A percentile compares a stretch with the other conserved stretches of the same genome.
phyloP scores from a whole-genome alignment of 2,888 invertebrate genomes.

The Ametastegia equiseti region DNA sequence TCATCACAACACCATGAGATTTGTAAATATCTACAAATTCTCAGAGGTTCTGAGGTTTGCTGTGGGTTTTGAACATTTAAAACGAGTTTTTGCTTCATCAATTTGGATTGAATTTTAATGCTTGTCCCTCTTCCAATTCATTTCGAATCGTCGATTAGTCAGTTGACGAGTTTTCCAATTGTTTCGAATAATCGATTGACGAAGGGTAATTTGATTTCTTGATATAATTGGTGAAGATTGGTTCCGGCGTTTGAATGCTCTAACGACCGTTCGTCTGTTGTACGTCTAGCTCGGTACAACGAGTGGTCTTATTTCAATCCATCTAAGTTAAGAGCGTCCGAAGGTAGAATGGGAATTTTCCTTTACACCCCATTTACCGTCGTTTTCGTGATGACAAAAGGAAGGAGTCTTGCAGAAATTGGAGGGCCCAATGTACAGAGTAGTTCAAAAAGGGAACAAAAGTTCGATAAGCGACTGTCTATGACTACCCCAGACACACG shows the following conservation, averaged over 20 bases:
- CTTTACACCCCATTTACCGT: slow-evolving; percentile 6
- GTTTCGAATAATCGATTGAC: background rate
- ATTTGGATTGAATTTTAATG: background rate
- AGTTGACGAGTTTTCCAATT: background rate
- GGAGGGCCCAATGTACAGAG: background rate
- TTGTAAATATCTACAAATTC: no score
- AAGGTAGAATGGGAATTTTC: background rate
- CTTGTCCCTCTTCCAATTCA: background rate
- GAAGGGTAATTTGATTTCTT: slow-evolving; percentile 1
- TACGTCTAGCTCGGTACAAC: background rate
- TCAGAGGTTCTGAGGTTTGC: no score
- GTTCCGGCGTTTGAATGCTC: slow-evolving; percentile 23
- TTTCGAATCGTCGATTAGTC: background rate
- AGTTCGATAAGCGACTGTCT: background rate
- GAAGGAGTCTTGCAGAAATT: background rate
- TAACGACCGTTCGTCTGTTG: background rate
- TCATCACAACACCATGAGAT: no score
- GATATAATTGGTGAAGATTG: slow-evolving; percentile 8
- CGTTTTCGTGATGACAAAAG: slow-evolving; percentile 3
- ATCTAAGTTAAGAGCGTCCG: background rate
- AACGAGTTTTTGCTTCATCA: no score
- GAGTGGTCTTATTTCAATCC: background rate
- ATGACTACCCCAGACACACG: background rate
- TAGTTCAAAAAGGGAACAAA: background rate
- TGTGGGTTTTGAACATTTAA: no score